Evolutionary conservation across 2,113 vertebrate species (phyloP), one percentile per base, ranked within the genome.

Genomic region (Chloroceryle aenea): DNA sequence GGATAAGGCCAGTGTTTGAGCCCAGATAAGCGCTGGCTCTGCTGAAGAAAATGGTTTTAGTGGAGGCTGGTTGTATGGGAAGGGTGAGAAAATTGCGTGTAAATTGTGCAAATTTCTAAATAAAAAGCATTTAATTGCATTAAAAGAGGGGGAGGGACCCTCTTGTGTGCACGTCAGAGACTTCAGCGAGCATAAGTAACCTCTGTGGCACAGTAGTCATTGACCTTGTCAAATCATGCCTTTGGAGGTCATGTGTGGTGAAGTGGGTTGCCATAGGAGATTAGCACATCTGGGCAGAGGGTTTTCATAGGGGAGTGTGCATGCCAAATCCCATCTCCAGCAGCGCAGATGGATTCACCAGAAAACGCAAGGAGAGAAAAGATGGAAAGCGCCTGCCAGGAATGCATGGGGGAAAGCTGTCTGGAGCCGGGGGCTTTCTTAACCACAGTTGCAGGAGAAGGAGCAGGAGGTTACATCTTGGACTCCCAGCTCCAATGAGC

Each of bases 201-300:
- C 84, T 93, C 89, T 83, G 76, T 87, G 93, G 87, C 92, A 71
- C 75, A 14, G 79, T 45, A 91, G 95, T 93, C 87, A 32, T n/a
- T 96, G 95, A 95, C 95, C 96, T 80, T 94, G 92, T 96, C 89
- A 93, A 20, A 85, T 81, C 84, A 32, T 95, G 92, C 93, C 88
- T 30, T 26, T 21, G 66, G 93, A 74, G 95, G 92, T 93, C 95
- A 67, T 71, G 79, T 95, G 91, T 92, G 86, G 72, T 42, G 81
- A 83, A 96, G 95, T 34, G 85, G 72, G 89, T 78, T 95, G 97
- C 95, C 91, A 91, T 88, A 85, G 93, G 85, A 92, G 88, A 94
- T 95, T 94, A 95, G 90, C 92, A 90, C 93, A 96, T 96, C 94
- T 97, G 96, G 94, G 79, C 77, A 95, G 93, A 91, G 84, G 50